phyloP scores from a whole-genome alignment of 1,140 invertebrate genomes.

The Ips typographus region DNA sequence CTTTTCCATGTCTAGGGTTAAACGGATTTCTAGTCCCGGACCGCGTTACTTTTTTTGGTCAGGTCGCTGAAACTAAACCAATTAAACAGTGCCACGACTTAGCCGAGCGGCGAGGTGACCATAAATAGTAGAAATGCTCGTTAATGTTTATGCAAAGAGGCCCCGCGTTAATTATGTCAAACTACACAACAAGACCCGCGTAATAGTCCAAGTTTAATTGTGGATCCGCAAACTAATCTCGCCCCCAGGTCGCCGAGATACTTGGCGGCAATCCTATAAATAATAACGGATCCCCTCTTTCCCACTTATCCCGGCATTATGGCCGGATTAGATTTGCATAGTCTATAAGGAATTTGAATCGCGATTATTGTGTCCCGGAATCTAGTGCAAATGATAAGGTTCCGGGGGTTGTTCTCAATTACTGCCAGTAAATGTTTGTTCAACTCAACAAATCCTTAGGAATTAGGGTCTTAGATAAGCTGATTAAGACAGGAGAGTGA shows the following conservation, averaged over 20 bases:
- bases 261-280: slow-evolving; percentile 12
- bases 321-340: slow-evolving; percentile 15
- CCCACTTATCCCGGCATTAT: slow-evolving; percentile 14
- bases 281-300: slow-evolving; percentile 9
- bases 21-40: not conserved
- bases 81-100: not conserved
- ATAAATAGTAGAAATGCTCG: slow-evolving; percentile 13
- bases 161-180: slow-evolving; percentile 17
- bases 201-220: slow-evolving; percentile 23
- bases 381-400: no score
- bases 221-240: slow-evolving; percentile 23
- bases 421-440: no score
- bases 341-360: not conserved
- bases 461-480: no score
- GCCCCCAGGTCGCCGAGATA: slow-evolving; percentile 14
- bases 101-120: slow-evolving; percentile 4
- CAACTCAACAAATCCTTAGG: no score
- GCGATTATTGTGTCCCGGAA: no score
- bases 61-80: not conserved
- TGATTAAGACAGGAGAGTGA: no score
- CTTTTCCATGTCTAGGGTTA: not conserved
- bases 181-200: slow-evolving; percentile 3
- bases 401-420: no score
- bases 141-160: slow-evolving; percentile 19
- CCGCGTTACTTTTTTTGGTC: not conserved